Conservation (phyloP, 2,797 vertebrate genomes). For the Cossypha caffra region DNA sequence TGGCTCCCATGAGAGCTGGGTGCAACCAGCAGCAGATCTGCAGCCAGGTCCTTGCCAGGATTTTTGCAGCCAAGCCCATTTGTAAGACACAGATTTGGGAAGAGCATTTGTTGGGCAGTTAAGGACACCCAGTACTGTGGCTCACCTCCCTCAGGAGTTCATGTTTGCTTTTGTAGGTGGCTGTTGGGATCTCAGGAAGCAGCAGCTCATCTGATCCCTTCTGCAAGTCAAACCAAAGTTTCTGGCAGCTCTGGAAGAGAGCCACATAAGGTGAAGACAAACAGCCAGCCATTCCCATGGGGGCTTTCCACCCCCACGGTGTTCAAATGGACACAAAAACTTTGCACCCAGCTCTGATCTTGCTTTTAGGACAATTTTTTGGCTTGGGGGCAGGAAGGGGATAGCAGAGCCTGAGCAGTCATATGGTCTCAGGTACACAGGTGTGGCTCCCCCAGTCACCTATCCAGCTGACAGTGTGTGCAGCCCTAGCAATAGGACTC, state of each 20-base stretch:
- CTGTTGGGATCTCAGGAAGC: neutral
- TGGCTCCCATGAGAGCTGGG: neutral
- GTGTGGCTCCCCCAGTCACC: neutral
- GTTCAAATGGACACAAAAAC: neutral
- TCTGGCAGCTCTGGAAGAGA: neutral
- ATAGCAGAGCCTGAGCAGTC: neutral
- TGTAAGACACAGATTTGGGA: neutral
- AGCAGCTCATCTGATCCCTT: neutral
- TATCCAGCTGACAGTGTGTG: fast-evolving
- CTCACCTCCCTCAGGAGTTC: neutral
- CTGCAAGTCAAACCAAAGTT: neutral
- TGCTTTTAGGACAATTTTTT: neutral
- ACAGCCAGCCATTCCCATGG: neutral
- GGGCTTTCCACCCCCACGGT: neutral
- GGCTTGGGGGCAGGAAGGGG: neutral
- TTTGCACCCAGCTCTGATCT: neutral
- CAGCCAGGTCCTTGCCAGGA: neutral
- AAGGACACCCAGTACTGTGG: fast-evolving
- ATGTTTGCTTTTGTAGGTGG: neutral
- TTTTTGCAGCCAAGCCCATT: neutral
- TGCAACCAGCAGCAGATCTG: neutral
- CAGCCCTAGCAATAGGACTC: neutral
- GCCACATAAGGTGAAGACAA: neutral
- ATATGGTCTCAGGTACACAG: neutral
- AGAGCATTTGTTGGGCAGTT: neutral